A percentile compares a stretch with the other conserved stretches of the same genome.
phyloP scores from a whole-genome alignment of 2,888 invertebrate genomes.

The Agrotis puta region DNA sequence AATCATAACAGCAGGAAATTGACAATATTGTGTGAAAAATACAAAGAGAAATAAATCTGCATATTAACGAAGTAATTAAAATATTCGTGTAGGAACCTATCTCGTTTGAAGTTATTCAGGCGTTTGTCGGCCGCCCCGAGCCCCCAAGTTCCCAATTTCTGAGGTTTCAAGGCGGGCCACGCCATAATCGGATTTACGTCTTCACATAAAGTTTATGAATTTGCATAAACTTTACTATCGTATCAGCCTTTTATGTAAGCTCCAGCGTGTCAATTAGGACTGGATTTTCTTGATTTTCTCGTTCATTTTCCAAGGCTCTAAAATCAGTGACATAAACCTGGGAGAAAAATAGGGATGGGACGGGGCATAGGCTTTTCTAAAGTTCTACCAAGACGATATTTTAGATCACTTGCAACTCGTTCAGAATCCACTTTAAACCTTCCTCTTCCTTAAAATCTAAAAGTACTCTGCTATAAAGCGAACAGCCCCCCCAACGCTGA shows the following conservation, averaged over 20 bases:
- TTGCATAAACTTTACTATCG: constrained; percentile 79
- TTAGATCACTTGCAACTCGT: neutral
- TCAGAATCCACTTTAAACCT: constrained; percentile 7
- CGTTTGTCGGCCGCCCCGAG: constrained; percentile 61
- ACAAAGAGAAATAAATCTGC: constrained; percentile 70
- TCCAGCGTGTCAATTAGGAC: constrained; percentile 53
- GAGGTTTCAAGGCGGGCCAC: constrained; percentile 66
- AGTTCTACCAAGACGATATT: neutral
- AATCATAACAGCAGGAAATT: constrained; percentile 54
- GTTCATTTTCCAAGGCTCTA: constrained; percentile 29
- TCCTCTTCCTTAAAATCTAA: constrained; percentile 9
- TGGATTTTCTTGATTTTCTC: constrained; percentile 56
- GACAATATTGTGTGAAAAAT: constrained; percentile 63
- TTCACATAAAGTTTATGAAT: constrained; percentile 78
- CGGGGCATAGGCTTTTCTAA: neutral
- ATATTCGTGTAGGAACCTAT: constrained; percentile 66
- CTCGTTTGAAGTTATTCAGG: constrained; percentile 68
- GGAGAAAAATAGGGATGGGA: neutral
- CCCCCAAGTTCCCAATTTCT: constrained; percentile 67
- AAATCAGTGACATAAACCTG: neutral
- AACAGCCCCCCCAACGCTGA: constrained; percentile 38
- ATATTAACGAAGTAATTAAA: constrained; percentile 74
- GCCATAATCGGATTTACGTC: constrained; percentile 79
- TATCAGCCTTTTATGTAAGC: constrained; percentile 64
- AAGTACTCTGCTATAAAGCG: constrained; percentile 18